Evolutionary conservation across 1,140 invertebrate genomes (phyloP).

Genomic region (Trachymyrmex cornetzi): DNA sequence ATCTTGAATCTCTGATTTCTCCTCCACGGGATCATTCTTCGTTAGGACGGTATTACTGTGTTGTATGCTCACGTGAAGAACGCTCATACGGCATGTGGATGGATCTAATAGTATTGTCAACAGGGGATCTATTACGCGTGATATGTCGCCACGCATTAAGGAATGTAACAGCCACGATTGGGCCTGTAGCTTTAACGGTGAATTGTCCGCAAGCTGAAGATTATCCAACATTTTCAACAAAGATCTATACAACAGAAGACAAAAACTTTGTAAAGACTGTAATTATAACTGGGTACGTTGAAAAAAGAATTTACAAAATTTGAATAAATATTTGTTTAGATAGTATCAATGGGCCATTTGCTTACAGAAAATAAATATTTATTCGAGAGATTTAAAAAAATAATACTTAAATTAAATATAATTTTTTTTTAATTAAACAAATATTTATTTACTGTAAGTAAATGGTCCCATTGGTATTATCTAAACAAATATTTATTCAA

Average conservation of each 20-base stretch:
- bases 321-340: no score
- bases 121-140: constrained; percentile 93
- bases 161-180: constrained; percentile 92
- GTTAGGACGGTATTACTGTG: constrained; percentile 88
- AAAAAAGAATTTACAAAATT: no score
- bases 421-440: no score
- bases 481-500: no score
- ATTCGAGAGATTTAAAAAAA: no score
- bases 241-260: constrained; percentile 85
- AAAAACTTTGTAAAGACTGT: neutral
- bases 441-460: no score
- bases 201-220: constrained; percentile 89
- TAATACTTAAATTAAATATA: no score
- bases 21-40: constrained; percentile 81
- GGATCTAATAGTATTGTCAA: constrained; percentile 93
- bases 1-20: constrained; percentile 81
- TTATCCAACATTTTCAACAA: constrained; percentile 93
- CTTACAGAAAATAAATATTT: no score
- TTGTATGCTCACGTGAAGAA: constrained; percentile 93
- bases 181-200: constrained; percentile 90
- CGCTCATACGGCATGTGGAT: constrained; percentile 94
- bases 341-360: no score
- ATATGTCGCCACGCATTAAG: constrained; percentile 92
- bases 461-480: no score
- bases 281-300: neutral